These are phyloP conservation scores for Muscina levida DNA, from an alignment of 2,888 invertebrate genomes.

Conservation along the genomic window DNA sequence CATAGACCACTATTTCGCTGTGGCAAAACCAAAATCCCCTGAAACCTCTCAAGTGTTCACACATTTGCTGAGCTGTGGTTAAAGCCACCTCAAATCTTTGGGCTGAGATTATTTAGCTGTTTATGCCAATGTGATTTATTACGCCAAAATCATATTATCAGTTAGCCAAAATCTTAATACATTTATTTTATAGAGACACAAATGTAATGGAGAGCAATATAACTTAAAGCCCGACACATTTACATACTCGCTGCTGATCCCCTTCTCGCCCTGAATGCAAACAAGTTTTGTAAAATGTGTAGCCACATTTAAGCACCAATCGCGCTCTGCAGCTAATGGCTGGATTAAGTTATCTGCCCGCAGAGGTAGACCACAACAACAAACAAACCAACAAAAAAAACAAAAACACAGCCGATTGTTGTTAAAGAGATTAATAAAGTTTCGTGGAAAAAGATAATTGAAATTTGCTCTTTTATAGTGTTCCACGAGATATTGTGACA, in stretches of 20 bases:
- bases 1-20: neutral
- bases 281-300: conserved; percentile 3
- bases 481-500: conserved; percentile 20
- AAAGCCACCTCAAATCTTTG: neutral
- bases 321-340: conserved; percentile 4
- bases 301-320: conserved; percentile 4
- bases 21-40: neutral
- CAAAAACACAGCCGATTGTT: conserved; percentile 60
- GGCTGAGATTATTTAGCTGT: conserved; percentile 7
- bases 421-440: conserved; percentile 42
- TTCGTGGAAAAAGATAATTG: conserved; percentile 8
- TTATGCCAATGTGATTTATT: conserved; percentile 61
- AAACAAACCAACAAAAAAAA: no score
- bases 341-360: conserved; percentile 62
- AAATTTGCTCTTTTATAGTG: conserved; percentile 29
- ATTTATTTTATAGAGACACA: conserved; percentile 58
- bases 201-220: conserved; percentile 28
- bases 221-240: neutral
- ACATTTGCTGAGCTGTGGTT: neutral
- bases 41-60: conserved; percentile 1
- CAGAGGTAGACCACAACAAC: conserved; percentile 2
- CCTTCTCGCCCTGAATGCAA: neutral
- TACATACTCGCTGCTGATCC: neutral
- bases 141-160: conserved; percentile 57
- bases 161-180: conserved; percentile 55